Evolutionary conservation across 2,113 vertebrate genomes (phyloP).

Genomic region (Halichoerus grypus): DNA sequence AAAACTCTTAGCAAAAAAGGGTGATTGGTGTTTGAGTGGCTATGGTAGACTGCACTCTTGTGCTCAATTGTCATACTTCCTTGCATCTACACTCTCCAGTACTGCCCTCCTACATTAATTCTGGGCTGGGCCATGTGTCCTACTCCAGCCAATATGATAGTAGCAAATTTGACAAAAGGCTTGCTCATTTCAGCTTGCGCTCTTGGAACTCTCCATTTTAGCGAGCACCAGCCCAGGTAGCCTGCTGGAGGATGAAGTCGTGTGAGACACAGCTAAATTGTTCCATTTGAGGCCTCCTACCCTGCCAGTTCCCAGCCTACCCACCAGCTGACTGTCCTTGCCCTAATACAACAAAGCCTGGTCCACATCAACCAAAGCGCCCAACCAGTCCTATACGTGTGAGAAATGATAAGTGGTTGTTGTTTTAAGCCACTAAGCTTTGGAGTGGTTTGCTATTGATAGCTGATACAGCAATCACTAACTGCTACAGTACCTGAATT

Average conservation of each 20-base stretch:
- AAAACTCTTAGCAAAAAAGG: conserved; percentile 1
- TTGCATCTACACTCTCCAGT: not conserved
- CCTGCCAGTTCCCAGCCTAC: not conserved
- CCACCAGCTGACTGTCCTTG: not conserved
- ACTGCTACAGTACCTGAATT: not conserved
- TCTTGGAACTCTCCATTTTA: not conserved
- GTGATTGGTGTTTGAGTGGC: not conserved
- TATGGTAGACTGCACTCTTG: not conserved
- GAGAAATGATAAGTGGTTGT: not conserved
- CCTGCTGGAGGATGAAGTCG: not conserved
- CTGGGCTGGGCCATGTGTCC: not conserved
- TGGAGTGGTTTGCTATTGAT: not conserved
- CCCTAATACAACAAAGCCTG: not conserved
- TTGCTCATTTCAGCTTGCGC: not conserved
- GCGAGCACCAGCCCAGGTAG: not conserved
- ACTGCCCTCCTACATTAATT: not conserved
- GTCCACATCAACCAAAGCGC: not conserved
- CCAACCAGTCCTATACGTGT: too few relatives aligned
- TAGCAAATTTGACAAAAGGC: not conserved
- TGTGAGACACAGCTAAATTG: not conserved
- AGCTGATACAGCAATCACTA: not conserved
- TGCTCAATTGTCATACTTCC: not conserved
- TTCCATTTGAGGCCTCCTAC: not conserved
- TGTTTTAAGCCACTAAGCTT: not conserved
- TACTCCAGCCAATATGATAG: not conserved